These are phyloP conservation scores for Cygnus olor DNA, from an alignment of 2,797 vertebrate genomes.

Conservation along the genomic window DNA sequence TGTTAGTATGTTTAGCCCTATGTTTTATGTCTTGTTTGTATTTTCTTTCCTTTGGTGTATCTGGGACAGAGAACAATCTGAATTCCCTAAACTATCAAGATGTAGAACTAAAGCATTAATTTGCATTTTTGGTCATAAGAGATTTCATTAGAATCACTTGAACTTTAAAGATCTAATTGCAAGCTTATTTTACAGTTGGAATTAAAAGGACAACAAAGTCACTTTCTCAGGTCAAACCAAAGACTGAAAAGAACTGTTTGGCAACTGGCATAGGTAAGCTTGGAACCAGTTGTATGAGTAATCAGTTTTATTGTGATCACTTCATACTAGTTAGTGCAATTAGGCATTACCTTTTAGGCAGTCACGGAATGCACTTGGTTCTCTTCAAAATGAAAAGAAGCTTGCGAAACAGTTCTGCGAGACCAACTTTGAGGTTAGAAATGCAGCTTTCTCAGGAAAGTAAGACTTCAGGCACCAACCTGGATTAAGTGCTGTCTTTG, in stretches of 20 bases:
- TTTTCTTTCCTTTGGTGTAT: not conserved
- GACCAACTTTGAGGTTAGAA: conserved; percentile 29
- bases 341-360: conserved; percentile 32
- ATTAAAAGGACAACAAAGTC: conserved; percentile 55
- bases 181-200: conserved; percentile 37
- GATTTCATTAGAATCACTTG: conserved; percentile 56
- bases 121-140: conserved; percentile 56
- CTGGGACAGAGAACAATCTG: not conserved
- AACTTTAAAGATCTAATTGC: conserved; percentile 66
- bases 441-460: not conserved
- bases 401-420: not conserved
- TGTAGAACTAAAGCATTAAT: conserved; percentile 48
- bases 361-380: not conserved
- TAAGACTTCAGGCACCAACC: not conserved
- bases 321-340: conserved; percentile 3
- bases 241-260: conserved; percentile 41
- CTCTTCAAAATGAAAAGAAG: not conserved
- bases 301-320: conserved; percentile 16
- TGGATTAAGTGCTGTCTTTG: not conserved
- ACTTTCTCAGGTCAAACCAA: conserved; percentile 59
- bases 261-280: conserved; percentile 3
- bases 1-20: not conserved
- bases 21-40: not conserved
- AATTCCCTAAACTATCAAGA: conserved; percentile 32
- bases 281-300: conserved; percentile 22